Conservation (phyloP, 2,113 vertebrate genomes). For the Protomyctophum bolini region DNA sequence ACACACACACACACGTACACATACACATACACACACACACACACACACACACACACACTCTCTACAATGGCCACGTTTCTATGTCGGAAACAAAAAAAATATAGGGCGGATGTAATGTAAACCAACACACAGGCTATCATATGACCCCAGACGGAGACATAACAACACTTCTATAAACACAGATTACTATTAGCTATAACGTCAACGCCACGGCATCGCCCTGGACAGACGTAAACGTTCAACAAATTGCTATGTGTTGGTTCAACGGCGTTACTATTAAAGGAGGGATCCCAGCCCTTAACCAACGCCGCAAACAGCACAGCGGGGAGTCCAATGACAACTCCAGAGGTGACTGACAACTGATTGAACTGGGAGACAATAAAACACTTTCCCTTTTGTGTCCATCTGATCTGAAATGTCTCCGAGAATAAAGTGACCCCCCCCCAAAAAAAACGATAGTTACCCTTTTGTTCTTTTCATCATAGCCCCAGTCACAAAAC, state of each 20-base stretch:
- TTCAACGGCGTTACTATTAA: background rate
- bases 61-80: conserved; percentile 73
- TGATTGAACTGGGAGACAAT: background rate
- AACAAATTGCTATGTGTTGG: conserved; percentile 49
- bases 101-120: conserved; percentile 68
- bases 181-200: too few species aligned
- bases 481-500: conserved; percentile 85
- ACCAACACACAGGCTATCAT: conserved; percentile 27
- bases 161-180: too few species aligned
- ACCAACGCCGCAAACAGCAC: background rate
- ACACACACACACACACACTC: background rate
- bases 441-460: background rate
- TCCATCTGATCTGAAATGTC: background rate
- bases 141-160: background rate
- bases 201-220: too few species aligned
- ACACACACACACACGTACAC: conserved; percentile 17
- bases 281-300: background rate
- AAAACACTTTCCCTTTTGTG: background rate
- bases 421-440: too few species aligned
- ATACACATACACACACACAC: too few species aligned
- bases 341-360: conserved; percentile 35
- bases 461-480: conserved; percentile 89
- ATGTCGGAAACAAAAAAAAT: conserved; percentile 64
- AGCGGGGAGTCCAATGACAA: conserved; percentile 15
- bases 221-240: conserved; percentile 29